Percentiles rank a stretch among this genome's conserved stretches.
Conservation (phyloP, 2,113 vertebrate species). For the Erinaceus europaeus region DNA sequence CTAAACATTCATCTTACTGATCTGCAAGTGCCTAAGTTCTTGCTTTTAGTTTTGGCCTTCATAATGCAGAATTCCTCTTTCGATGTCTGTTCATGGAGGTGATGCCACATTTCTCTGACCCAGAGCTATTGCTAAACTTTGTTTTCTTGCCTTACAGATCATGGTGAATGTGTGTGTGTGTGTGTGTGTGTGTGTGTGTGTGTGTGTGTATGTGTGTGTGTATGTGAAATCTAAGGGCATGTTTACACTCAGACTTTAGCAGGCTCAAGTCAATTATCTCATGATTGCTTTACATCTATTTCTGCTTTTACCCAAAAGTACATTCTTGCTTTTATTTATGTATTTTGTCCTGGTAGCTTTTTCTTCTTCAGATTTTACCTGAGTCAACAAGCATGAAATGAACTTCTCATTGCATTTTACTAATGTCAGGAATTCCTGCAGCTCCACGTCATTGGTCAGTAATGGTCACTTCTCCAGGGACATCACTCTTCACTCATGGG, state of each 20-base stretch:
- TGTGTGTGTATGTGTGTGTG: too few species aligned
- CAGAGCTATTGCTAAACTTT: neutral
- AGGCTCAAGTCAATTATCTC: neutral
- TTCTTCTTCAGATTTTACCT: constrained; percentile 51
- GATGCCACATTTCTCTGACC: neutral
- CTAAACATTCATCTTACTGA: neutral
- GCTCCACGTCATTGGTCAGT: constrained; percentile 10
- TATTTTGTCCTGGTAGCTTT: neutral
- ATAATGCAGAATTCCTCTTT: neutral
- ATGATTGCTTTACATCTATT: neutral
- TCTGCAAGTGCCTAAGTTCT: neutral
- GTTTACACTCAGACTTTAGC: neutral
- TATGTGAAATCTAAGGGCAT: neutral
- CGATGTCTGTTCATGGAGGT: neutral
- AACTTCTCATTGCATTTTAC: constrained; percentile 42
- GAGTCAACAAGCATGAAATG: constrained; percentile 67
- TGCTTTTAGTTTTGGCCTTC: neutral
- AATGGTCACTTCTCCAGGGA: neutral
- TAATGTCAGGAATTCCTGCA: constrained; percentile 33
- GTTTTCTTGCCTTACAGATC: neutral
- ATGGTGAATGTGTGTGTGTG: too few species aligned
- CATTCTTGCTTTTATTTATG: neutral
- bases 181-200: too few species aligned
- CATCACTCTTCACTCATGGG: too few species aligned
- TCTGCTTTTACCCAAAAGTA: neutral